Base-by-base conservation (phyloP, 1,140 invertebrate genomes). In the Eumaeus atala region DNA sequence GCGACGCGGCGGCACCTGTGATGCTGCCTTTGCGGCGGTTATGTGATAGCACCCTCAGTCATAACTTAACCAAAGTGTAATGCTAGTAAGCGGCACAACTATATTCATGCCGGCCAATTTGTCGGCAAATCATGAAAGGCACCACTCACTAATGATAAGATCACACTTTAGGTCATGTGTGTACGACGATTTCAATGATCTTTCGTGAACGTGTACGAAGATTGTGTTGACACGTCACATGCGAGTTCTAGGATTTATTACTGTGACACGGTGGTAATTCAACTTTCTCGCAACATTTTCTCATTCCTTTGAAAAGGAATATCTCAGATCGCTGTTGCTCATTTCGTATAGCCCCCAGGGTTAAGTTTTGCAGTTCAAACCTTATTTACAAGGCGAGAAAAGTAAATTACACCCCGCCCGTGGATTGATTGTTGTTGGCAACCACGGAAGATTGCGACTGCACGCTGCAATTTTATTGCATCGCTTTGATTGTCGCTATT, bases 361-460 rank as follows among this genome's bases (percentile, higher is more conserved):
- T 52, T 49, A 48, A 21, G 52, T 35, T 50, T 50, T 38, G 38
- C 51, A 53, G 51, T 49, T 47, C 48, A 18, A 60, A 52, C 18
- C 35, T 59, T 70, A 66, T 73, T 70, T 70, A 74, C 66, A 67
- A 67, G 62, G 61, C 65, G 65, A 60, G 62, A 65, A 49, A 67
- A 68, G 64, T 70, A 73, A 73, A 74, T 73, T 65, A 73, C 72
- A 49, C 58, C 48, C 58, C 50, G 47, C 49, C 60, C 47, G 44
- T 56, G 60, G 69, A 74, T 71, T 71, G 68, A 74, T 72, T 69
- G 64, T 69, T 66, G 14, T 16, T 44, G 21, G 59, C 50, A 55
- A 10, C 49, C 67, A 56, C 67, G 50, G 10, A 61, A 62, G 64
- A 64, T 61, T 61, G 61, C 59, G 38, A 28, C 38, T 40, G n/a